phyloP scores from a whole-genome alignment of 1,140 invertebrate genomes.

The Papilio xuthus region DNA sequence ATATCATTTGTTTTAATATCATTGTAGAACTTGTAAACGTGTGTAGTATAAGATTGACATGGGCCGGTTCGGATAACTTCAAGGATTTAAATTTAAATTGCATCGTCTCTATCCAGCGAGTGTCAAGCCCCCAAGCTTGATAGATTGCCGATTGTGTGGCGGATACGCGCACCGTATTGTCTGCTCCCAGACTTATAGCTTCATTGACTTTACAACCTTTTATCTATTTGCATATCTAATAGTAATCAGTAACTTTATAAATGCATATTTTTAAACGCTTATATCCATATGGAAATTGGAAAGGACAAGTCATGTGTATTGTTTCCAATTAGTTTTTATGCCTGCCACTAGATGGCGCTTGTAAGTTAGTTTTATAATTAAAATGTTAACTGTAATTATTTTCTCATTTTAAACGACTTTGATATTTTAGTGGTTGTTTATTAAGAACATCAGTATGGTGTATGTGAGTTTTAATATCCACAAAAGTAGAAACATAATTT shows the following conservation, averaged over 20 bases:
- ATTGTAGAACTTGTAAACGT: neutral
- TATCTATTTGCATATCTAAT: neutral
- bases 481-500: neutral
- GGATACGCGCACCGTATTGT: slow-evolving; percentile 34
- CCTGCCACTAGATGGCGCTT: neutral
- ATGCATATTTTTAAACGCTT: too few species aligned
- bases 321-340: neutral
- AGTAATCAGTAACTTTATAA: too few species aligned
- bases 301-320: neutral
- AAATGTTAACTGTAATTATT: too few species aligned
- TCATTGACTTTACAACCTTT: slow-evolving; percentile 16
- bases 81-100: slow-evolving; percentile 69
- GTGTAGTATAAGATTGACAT: neutral
- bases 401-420: too few species aligned
- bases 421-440: neutral
- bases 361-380: too few species aligned
- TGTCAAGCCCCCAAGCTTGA: slow-evolving; percentile 66
- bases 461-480: too few species aligned
- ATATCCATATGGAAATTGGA: neutral
- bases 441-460: neutral
- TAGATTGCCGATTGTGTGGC: slow-evolving; percentile 67
- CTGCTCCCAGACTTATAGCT: neutral
- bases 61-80: slow-evolving; percentile 31
- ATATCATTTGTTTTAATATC: neutral
- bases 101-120: slow-evolving; percentile 56